phyloP scores from a whole-genome alignment of 2,113 vertebrate genomes.

The Nothobranchius kuhntae region DNA sequence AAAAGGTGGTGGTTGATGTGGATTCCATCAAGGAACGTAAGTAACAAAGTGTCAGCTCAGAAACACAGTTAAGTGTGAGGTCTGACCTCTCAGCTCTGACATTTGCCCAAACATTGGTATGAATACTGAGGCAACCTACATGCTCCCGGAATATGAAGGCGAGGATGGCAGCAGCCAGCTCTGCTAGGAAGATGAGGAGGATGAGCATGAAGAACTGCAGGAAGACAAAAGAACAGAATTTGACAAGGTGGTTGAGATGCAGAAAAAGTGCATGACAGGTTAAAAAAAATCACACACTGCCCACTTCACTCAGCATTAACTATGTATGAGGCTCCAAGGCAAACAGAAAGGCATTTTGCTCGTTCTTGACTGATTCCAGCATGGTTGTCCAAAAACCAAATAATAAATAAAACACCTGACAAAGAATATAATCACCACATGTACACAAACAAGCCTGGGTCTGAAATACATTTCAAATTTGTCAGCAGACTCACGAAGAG shows the following conservation, averaged over 20 bases:
- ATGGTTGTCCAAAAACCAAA: constrained; percentile 28
- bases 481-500: constrained; percentile 87
- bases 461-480: constrained; percentile 30
- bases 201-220: constrained; percentile 96
- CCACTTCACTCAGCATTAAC: constrained; percentile 59
- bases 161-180: constrained; percentile 91
- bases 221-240: constrained; percentile 21
- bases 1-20: too few species aligned
- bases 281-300: constrained; percentile 3
- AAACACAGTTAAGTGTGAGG: background rate
- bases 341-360: constrained; percentile 34
- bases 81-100: background rate
- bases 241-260: constrained; percentile 18
- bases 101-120: background rate
- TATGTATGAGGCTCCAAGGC: constrained; percentile 49
- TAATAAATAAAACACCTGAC: constrained; percentile 18
- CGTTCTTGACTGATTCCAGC: constrained; percentile 32
- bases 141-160: constrained; percentile 94
- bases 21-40: background rate
- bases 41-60: background rate
- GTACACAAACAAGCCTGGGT: constrained; percentile 36
- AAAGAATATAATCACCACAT: constrained; percentile 35
- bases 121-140: constrained; percentile 77
- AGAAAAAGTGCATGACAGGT: constrained; percentile 36
- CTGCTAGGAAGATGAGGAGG: constrained; percentile 93